Evolutionary conservation across 2,113 vertebrate species (phyloP).

Genomic region (Casuarius casuarius): DNA sequence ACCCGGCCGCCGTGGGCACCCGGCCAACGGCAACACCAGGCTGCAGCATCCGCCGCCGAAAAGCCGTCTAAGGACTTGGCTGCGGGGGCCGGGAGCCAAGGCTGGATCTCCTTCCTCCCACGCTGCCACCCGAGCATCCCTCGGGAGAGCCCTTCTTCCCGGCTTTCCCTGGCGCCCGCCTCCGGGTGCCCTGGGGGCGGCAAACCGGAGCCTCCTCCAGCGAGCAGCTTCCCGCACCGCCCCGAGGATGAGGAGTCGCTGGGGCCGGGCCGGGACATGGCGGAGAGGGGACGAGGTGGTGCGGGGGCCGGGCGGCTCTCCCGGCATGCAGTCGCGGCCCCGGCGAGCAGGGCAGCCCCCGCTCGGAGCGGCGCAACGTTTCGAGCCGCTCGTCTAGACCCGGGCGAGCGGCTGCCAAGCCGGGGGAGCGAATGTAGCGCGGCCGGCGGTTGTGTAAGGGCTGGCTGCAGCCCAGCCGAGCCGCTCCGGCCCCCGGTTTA

Average conservation of each 20-base stretch:
- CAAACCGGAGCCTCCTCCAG: background rate
- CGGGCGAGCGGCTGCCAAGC: background rate
- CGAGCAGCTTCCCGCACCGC: background rate
- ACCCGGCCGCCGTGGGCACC: background rate
- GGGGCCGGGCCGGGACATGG: background rate
- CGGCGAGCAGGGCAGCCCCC: background rate
- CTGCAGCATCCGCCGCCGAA: rapidly evolving
- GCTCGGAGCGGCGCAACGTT: background rate
- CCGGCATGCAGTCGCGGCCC: background rate
- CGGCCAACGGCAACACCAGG: background rate
- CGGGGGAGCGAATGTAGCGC: background rate
- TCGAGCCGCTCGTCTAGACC: background rate
- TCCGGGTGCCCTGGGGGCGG: background rate
- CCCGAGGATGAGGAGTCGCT: background rate
- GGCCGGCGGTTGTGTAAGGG: background rate
- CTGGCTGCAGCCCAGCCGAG: conserved; percentile 17
- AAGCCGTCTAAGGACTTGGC: background rate
- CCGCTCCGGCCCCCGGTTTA: background rate
- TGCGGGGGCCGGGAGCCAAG: background rate
- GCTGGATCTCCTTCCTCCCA: background rate
- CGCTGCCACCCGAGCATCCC: background rate
- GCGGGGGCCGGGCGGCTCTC: background rate
- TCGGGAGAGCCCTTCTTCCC: background rate
- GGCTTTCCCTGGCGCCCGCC: rapidly evolving
- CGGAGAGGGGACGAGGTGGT: no score